These are phyloP conservation scores for Griposia aprilina DNA, from an alignment of 2,888 invertebrate species.

Conservation along the genomic window DNA sequence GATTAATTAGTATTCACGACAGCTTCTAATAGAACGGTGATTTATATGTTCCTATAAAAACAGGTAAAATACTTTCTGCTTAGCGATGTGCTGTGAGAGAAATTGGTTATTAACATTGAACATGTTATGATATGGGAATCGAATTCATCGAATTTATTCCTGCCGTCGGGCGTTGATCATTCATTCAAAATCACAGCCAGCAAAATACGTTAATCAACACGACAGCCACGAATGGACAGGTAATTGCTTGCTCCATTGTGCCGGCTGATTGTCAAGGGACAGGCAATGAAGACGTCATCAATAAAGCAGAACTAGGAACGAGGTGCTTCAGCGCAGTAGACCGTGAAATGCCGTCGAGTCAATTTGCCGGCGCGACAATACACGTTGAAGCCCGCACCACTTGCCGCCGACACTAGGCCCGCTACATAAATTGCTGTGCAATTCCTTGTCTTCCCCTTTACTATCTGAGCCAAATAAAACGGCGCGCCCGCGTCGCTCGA, in stretches of 20 bases:
- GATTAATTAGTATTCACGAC: conserved; percentile 36
- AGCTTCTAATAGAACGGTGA: conserved; percentile 1
- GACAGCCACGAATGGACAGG: conserved; percentile 45
- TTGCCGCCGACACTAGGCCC: conserved; percentile 76
- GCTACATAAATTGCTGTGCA: conserved; percentile 81
- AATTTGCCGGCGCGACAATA: conserved; percentile 84
- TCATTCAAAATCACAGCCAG: conserved; percentile 20
- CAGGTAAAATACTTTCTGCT: conserved; percentile 31
- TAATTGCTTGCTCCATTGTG: conserved; percentile 67
- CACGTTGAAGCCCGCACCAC: conserved; percentile 71
- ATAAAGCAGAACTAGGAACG: conserved; percentile 76
- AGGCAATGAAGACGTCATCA: conserved; percentile 76
- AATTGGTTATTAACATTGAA: conserved; percentile 16
- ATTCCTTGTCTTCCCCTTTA: conserved; percentile 77
- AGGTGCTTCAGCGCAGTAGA: conserved; percentile 83
- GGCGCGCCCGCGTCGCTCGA: conserved; percentile 49
- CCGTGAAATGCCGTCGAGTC: conserved; percentile 86
- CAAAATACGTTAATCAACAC: conserved; percentile 51
- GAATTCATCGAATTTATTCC: conserved; percentile 15
- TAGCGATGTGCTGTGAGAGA: background rate
- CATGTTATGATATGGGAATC: conserved; percentile 22
- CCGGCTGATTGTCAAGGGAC: conserved; percentile 63
- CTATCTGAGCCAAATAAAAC: conserved; percentile 79
- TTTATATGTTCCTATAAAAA: conserved; percentile 10
- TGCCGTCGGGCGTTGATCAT: conserved; percentile 16